A percentile compares a stretch with the other conserved stretches of the same genome.
Evolutionary conservation across 2,888 invertebrate genomes (phyloP).

Genomic region (Leucophenga montana): DNA sequence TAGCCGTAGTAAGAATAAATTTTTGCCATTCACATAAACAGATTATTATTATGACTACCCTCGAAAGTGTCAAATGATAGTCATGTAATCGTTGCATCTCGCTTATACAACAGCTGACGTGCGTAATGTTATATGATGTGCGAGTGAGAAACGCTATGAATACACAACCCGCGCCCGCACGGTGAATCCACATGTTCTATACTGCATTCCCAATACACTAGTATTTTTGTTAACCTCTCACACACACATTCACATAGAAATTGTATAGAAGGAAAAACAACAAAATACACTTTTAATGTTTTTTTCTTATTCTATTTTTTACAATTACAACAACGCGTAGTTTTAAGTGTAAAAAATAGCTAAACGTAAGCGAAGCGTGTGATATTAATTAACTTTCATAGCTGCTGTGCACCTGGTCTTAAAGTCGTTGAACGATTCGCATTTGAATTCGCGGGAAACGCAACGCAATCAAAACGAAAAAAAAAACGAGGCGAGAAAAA

Average conservation of each 20-base stretch:
- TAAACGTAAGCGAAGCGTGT: slow-evolving; percentile 48
- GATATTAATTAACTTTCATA: slow-evolving; percentile 34
- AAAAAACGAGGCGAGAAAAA: slow-evolving; percentile 2
- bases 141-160: neutral
- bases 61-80: neutral
- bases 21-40: slow-evolving; percentile 2
- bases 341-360: slow-evolving; percentile 61
- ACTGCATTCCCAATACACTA: too few species aligned
- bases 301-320: slow-evolving; percentile 45
- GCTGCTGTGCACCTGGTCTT: neutral
- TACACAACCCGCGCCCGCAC: slow-evolving; percentile 9
- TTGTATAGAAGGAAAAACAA: slow-evolving; percentile 9
- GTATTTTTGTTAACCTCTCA: too few species aligned
- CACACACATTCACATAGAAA: neutral
- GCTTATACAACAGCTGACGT: slow-evolving; percentile 4
- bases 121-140: neutral
- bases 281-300: slow-evolving; percentile 31
- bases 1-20: neutral
- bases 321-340: slow-evolving; percentile 41
- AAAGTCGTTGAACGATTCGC: slow-evolving; percentile 4
- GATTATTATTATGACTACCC: neutral
- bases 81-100: neutral
- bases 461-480: slow-evolving; percentile 16
- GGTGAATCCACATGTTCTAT: slow-evolving; percentile 1
- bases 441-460: neutral